These are phyloP conservation scores for Bombus picipes DNA, from an alignment of 1,140 invertebrate species.

Conservation along the genomic window DNA sequence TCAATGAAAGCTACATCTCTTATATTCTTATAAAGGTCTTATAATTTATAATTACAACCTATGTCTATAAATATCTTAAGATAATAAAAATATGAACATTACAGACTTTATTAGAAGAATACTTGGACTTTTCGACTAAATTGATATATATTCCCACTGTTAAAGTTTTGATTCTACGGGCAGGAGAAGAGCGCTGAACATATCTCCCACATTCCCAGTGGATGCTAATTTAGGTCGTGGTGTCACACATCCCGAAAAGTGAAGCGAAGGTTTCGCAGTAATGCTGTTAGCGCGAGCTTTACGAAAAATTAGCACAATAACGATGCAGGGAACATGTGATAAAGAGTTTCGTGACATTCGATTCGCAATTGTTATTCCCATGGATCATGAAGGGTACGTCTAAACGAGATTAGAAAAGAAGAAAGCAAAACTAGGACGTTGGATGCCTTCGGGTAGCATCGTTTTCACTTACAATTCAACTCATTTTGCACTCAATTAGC, in stretches of 20 bases:
- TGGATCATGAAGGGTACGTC: background rate
- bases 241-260: conserved; percentile 8
- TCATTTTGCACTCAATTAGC: conserved; percentile 9
- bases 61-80: background rate
- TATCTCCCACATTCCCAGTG: conserved; percentile 3
- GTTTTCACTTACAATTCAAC: background rate
- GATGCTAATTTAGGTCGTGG: conserved; percentile 16
- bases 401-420: background rate
- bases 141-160: background rate
- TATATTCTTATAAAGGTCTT: no score
- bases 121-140: no score
- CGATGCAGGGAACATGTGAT: background rate
- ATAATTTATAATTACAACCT: no score
- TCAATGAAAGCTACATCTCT: background rate
- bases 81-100: background rate
- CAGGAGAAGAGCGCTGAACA: background rate
- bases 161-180: background rate
- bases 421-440: conserved; percentile 4
- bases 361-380: background rate
- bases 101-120: no score
- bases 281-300: background rate
- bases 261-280: background rate
- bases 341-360: background rate
- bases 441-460: background rate
- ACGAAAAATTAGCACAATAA: background rate